phyloP scores from a whole-genome alignment of 2,888 invertebrate genomes.

The Drosophila tanythrix region DNA sequence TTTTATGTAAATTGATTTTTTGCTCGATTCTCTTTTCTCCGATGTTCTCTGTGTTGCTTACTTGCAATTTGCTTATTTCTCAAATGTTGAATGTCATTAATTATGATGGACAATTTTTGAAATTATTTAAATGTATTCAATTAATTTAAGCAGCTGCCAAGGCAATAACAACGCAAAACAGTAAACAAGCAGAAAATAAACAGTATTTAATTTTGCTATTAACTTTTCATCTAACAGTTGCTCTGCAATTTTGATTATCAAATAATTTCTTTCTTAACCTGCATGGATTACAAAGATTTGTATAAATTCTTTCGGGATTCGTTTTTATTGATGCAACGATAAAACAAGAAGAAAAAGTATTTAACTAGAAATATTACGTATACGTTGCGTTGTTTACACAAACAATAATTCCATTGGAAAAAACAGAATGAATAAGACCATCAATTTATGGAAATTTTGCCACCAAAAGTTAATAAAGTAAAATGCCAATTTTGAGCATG shows the following conservation, averaged over 20 bases:
- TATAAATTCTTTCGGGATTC: background rate
- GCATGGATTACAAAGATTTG: background rate
- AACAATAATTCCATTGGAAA: background rate
- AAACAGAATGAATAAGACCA: background rate
- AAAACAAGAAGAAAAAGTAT: background rate
- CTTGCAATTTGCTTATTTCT: slow-evolving; percentile 11
- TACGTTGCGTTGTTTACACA: slow-evolving; percentile 22
- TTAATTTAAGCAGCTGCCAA: slow-evolving; percentile 55
- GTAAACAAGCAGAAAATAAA: slow-evolving; percentile 35
- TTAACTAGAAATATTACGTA: slow-evolving; percentile 13
- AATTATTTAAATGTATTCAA: slow-evolving; percentile 79
- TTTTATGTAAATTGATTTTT: slow-evolving; percentile 77
- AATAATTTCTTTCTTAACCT: background rate
- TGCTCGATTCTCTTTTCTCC: slow-evolving; percentile 12
- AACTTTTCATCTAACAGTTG: background rate
- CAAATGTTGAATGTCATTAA: slow-evolving; percentile 63
- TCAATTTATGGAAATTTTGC: slow-evolving; percentile 29
- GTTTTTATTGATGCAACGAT: background rate
- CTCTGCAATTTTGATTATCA: background rate
- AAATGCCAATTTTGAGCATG: slow-evolving; percentile 42
- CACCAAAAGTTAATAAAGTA: slow-evolving; percentile 58
- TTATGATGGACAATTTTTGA: slow-evolving; percentile 68
- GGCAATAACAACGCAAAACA: slow-evolving; percentile 30
- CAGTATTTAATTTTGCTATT: background rate
- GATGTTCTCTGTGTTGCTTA: slow-evolving; percentile 4